Percentiles rank a stretch among this genome's conserved stretches.
phyloP scores from a whole-genome alignment of 2,113 vertebrate species.

The Athene noctua region DNA sequence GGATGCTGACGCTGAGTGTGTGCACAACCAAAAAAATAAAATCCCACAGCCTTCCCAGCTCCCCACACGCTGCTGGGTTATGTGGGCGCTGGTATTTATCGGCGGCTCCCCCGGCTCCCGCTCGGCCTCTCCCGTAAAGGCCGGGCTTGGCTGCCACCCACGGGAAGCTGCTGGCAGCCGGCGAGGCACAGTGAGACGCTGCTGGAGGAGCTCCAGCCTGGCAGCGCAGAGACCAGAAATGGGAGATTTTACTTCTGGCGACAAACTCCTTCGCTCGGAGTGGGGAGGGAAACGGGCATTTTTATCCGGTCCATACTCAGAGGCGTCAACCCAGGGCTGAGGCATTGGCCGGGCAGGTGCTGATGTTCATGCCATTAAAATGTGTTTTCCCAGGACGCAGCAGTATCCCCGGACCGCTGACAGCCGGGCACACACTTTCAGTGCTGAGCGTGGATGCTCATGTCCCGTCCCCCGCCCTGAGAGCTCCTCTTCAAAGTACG shows the following conservation, averaged over 20 bases:
- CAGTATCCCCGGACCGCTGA: not conserved
- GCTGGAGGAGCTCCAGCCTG: not conserved
- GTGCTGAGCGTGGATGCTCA: accelerated
- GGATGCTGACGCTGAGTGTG: not conserved
- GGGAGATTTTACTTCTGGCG: not conserved
- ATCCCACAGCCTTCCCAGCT: not conserved
- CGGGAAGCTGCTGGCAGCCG: not conserved
- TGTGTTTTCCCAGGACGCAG: not conserved
- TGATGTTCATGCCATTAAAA: not conserved
- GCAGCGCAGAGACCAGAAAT: accelerated
- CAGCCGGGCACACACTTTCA: accelerated
- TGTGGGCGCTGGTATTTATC: not conserved
- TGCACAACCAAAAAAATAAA: not conserved
- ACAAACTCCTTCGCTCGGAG: not conserved
- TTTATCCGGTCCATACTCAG: not conserved
- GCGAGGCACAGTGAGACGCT: not conserved
- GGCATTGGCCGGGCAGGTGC: not conserved
- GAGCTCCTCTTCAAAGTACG: not conserved
- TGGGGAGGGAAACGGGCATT: accelerated
- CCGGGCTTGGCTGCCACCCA: not conserved
- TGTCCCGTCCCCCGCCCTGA: accelerated
- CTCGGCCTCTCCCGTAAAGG: not conserved
- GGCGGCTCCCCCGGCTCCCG: not conserved
- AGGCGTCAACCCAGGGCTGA: not conserved
- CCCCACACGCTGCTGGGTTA: not conserved